A percentile compares a stretch with the other conserved stretches of the same genome.
Evolutionary conservation across 2,797 vertebrate genomes (phyloP).

Genomic region (Tachyglossus aculeatus): DNA sequence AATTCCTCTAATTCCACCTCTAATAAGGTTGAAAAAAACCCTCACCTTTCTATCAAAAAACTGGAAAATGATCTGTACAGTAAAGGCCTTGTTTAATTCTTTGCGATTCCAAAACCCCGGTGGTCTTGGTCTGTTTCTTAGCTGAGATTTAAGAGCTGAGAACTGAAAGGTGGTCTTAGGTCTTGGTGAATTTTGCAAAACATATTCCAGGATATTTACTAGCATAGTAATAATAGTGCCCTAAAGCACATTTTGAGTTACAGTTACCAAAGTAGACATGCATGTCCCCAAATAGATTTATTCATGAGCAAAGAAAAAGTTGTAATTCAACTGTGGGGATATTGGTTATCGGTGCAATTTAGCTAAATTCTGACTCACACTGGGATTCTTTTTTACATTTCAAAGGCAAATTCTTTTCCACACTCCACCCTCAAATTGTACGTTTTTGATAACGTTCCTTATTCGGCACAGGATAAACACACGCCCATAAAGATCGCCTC

Average conservation of each 20-base stretch:
- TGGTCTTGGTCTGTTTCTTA: neutral
- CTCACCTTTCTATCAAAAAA: neutral
- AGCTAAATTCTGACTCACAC: no score
- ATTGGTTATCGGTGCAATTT: no score
- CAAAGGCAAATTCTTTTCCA: neutral
- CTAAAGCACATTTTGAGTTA: slow-evolving; percentile 5
- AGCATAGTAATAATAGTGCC: neutral
- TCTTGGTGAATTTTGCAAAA: slow-evolving; percentile 28
- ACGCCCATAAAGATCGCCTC: neutral
- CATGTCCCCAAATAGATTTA: no score
- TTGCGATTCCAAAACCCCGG: neutral
- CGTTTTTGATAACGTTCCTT: neutral
- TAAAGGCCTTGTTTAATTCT: neutral
- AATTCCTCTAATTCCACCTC: neutral
- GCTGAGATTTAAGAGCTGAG: slow-evolving; percentile 13
- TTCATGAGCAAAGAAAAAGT: no score
- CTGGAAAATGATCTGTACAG: neutral
- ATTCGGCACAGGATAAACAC: neutral
- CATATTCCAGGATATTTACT: neutral
- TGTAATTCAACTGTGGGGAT: no score
- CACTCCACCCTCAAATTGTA: neutral
- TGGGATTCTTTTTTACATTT: no score
- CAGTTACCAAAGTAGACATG: slow-evolving; percentile 10
- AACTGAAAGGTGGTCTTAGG: neutral
- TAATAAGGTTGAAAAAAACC: slow-evolving; percentile 7